phyloP scores from a whole-genome alignment of 2,888 invertebrate species.

The Pimpla rufipes region DNA sequence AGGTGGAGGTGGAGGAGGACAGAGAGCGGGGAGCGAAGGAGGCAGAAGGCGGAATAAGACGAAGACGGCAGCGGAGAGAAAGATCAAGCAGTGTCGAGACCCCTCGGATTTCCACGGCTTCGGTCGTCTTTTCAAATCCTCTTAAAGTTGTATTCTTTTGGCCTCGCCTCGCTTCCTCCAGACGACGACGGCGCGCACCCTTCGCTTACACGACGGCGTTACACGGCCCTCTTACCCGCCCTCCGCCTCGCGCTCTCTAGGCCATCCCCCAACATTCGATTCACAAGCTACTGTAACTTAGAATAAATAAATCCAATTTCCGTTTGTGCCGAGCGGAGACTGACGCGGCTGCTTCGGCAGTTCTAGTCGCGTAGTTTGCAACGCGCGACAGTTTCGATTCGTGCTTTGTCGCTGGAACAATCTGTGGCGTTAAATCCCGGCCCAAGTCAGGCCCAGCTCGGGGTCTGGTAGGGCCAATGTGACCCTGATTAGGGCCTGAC shows the following conservation, averaged over 20 bases:
- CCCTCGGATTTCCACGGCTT: conserved; percentile 85
- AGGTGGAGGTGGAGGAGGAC: conserved; percentile 58
- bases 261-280: conserved; percentile 46
- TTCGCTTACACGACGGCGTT: conserved; percentile 65
- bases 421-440: no score
- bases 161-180: conserved; percentile 81
- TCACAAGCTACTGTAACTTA: conserved; percentile 71
- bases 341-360: conserved; percentile 35
- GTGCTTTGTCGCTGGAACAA: neutral
- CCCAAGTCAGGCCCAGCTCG: no score
- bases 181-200: conserved; percentile 61
- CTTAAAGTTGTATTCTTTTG: conserved; percentile 85
- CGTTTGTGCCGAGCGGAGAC: conserved; percentile 40
- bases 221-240: conserved; percentile 47
- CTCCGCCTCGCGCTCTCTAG: conserved; percentile 30
- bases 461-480: no score
- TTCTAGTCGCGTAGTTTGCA: neutral
- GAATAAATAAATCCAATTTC: conserved; percentile 83
- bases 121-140: conserved; percentile 84
- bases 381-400: neutral
- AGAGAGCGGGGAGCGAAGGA: conserved; percentile 53
- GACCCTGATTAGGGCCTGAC: no score
- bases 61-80: conserved; percentile 70
- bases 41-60: conserved; percentile 69
- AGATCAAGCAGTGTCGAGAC: conserved; percentile 84